phyloP scores from a whole-genome alignment of 2,797 vertebrate species.

The Anas capensis region DNA sequence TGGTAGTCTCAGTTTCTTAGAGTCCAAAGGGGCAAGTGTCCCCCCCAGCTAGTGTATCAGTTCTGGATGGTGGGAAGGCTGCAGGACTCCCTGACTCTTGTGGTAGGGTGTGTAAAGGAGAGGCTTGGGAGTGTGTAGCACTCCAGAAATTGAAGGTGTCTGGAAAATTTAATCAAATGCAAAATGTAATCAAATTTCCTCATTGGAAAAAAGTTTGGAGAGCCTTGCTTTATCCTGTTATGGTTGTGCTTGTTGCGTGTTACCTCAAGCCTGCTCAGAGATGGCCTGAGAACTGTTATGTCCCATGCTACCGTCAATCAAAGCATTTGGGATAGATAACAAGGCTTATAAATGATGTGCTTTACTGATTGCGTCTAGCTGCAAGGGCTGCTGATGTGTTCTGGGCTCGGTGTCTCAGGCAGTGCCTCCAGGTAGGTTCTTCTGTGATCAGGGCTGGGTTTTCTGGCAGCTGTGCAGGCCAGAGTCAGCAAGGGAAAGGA shows the following conservation, averaged over 20 bases:
- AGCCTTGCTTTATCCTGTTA: background rate
- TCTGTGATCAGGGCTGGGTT: background rate
- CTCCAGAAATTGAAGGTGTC: background rate
- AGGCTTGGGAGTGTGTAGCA: background rate
- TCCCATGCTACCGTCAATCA: background rate
- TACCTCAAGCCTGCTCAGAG: background rate
- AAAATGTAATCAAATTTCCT: background rate
- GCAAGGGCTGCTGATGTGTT: background rate
- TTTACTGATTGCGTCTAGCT: background rate
- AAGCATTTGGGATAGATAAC: background rate
- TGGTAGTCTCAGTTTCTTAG: background rate
- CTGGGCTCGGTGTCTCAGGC: background rate
- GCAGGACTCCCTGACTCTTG: background rate
- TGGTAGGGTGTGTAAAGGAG: background rate
- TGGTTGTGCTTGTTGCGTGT: background rate
- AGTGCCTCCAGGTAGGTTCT: background rate
- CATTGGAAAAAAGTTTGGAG: background rate
- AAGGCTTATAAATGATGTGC: background rate
- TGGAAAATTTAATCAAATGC: constrained; percentile 8
- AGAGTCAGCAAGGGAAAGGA: background rate
- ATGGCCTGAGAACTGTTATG: background rate
- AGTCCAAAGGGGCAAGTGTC: background rate
- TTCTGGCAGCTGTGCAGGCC: background rate
- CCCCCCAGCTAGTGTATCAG: background rate
- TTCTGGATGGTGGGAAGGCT: background rate